Evolutionary conservation across 2,888 invertebrate genomes (phyloP).

Genomic region (Catocala nupta): DNA sequence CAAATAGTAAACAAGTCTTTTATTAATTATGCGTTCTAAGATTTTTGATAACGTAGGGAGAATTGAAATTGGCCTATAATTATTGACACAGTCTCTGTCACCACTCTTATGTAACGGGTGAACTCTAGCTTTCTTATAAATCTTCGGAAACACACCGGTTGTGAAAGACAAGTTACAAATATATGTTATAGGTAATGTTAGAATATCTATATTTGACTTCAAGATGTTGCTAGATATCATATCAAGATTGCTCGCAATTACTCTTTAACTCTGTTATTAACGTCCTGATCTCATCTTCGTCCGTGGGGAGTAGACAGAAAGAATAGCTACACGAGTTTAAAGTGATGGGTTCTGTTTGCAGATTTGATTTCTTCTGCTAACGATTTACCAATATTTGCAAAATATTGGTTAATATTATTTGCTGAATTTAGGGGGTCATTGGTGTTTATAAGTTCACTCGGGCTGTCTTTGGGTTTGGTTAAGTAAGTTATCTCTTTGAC

Average conservation of each 20-base stretch:
- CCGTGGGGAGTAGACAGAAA: slow-evolving; percentile 7
- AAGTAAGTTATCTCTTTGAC: neutral
- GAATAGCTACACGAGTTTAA: slow-evolving; percentile 4
- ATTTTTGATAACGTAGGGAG: slow-evolving; percentile 3
- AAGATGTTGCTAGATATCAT: slow-evolving; percentile 4
- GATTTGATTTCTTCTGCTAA: slow-evolving; percentile 4
- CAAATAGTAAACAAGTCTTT: slow-evolving; percentile 2
- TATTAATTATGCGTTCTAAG: slow-evolving; percentile 6
- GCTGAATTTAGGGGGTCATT: neutral
- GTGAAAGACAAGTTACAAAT: slow-evolving; percentile 7
- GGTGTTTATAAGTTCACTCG: neutral
- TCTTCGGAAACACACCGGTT: slow-evolving; percentile 11
- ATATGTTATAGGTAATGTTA: slow-evolving; percentile 9
- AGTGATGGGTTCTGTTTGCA: neutral
- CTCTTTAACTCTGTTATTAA: slow-evolving; percentile 9
- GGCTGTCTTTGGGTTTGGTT: neutral
- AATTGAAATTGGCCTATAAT: slow-evolving; percentile 1
- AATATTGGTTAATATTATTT: slow-evolving; percentile 1
- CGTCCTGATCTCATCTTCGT: slow-evolving; percentile 3
- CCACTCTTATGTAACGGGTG: slow-evolving; percentile 6
- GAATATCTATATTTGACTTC: slow-evolving; percentile 12
- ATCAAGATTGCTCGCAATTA: neutral
- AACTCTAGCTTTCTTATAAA: slow-evolving; percentile 11
- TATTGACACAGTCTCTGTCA: slow-evolving; percentile 3
- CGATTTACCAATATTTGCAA: slow-evolving; percentile 3